Conservation (phyloP, 2,888 invertebrate species). For the Aleiodes testaceus region DNA sequence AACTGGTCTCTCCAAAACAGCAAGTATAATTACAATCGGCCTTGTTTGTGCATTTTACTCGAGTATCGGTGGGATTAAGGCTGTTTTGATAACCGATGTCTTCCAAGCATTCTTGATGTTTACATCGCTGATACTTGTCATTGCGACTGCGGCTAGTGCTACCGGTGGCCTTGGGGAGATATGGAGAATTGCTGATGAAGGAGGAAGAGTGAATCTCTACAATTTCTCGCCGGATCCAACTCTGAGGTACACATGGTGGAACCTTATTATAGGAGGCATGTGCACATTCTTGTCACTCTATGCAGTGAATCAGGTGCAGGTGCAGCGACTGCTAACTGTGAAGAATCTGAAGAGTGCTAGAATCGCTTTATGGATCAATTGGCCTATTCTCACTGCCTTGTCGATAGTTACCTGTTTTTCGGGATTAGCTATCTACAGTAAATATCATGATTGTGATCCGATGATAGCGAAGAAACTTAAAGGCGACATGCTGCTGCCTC, state of each 20-base stretch:
- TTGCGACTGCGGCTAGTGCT: slow-evolving; percentile 81
- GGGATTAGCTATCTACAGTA: slow-evolving; percentile 89
- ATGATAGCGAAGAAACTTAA: slow-evolving; percentile 77
- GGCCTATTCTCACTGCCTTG: slow-evolving; percentile 84
- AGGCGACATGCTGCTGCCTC: slow-evolving; percentile 86
- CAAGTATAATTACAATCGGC: slow-evolving; percentile 83
- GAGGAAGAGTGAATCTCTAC: slow-evolving; percentile 81
- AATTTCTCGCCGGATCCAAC: slow-evolving; percentile 85
- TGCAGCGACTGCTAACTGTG: slow-evolving; percentile 83
- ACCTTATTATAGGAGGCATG: slow-evolving; percentile 85
- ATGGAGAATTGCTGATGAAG: slow-evolving; percentile 81
- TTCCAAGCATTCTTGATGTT: slow-evolving; percentile 91
- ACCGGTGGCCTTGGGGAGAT: slow-evolving; percentile 82
- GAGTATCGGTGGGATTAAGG: slow-evolving; percentile 92
- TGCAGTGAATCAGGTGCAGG: slow-evolving; percentile 91
- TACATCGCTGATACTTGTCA: slow-evolving; percentile 85
- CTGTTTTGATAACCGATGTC: slow-evolving; percentile 90
- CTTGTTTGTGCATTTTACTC: slow-evolving; percentile 90
- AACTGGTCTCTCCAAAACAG: slow-evolving; percentile 83
- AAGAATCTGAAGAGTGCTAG: slow-evolving; percentile 82
- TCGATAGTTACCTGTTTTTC: slow-evolving; percentile 79
- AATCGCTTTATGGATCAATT: slow-evolving; percentile 84
- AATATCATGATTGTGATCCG: slow-evolving; percentile 89
- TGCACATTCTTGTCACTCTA: slow-evolving; percentile 87
- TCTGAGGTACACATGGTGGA: slow-evolving; percentile 88